Conservation (phyloP, 2,797 vertebrate species). For the Parauchenoglanis ngamensis region DNA sequence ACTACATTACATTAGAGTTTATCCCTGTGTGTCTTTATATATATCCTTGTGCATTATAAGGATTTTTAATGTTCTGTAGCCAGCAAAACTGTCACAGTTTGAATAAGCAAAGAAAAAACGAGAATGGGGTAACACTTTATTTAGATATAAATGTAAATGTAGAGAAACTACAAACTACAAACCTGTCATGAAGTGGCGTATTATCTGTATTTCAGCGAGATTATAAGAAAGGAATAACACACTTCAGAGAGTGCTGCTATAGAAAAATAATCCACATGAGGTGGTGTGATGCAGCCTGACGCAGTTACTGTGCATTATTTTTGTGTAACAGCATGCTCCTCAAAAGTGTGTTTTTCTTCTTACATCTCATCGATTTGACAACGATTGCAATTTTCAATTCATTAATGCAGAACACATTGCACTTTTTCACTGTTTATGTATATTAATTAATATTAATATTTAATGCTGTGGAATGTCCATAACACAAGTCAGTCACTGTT, state of each 20-base stretch:
- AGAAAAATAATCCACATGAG: neutral
- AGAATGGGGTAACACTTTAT: neutral
- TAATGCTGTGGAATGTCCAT: neutral
- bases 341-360: neutral
- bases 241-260: neutral
- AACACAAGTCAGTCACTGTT: neutral
- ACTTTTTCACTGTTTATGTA: neutral
- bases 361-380: neutral
- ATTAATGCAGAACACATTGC: neutral
- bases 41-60: too few relatives aligned
- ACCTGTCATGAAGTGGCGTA: neutral
- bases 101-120: neutral
- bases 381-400: neutral
- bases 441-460: neutral
- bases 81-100: neutral
- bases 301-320: neutral
- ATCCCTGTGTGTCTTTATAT: neutral
- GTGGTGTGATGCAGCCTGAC: neutral
- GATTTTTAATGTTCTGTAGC: neutral
- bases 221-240: neutral
- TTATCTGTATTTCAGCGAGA: neutral
- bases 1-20: neutral
- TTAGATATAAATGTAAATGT: neutral
- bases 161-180: neutral
- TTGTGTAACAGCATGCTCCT: neutral